Base-by-base conservation (phyloP, 2,888 invertebrate species). In the Eupithecia vulgata region DNA sequence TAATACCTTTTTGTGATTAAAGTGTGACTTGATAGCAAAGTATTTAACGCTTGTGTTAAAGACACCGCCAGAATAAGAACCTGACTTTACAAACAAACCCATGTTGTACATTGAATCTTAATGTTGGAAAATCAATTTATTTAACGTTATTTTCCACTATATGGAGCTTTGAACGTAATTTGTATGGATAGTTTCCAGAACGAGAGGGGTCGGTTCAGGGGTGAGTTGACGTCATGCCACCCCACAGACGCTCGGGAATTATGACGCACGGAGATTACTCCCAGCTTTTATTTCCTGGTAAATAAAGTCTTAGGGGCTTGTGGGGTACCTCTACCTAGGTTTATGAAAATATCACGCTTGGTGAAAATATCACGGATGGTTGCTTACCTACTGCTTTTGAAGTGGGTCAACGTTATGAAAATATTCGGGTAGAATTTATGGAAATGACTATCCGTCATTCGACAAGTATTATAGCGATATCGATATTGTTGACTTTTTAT, bases 191-290 rank as follows among this genome's bases (percentile, higher is more conserved):
- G 73, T 72, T 67, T 35, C 61, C 57, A 69, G 72, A 71, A 69
- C 66, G 67, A 67, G 68, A 65, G 71, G 59, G 57, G 66, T 70
- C 71, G 68, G 59, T 52, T 42, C 62, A 66, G 66, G 62, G 69
- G 69, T 61, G 75, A 67, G 68, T 80, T 87, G 87, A 88, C 89
- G 90, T 90, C 88, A 90, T 83, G 72, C 72, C 72, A 73, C 78
- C 80, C 67, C 68, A 48, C 69, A 76, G 70, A 80, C 81, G 77
- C 79, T 78, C 80, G 81, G 83, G 85, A 86, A 87, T 87, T 87
- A 87, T 91, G 91, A 91, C 91, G 91, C 91, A 91, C 86, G 79
- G 74, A 81, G 79, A 78, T 84, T 84, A 84, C 83, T 82, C 79
- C 80, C 81, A 82, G 83, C 79, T 84, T 83, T 84, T 82, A 84